Conservation (phyloP, 2,113 vertebrate species). For the Azemiops feae region DNA sequence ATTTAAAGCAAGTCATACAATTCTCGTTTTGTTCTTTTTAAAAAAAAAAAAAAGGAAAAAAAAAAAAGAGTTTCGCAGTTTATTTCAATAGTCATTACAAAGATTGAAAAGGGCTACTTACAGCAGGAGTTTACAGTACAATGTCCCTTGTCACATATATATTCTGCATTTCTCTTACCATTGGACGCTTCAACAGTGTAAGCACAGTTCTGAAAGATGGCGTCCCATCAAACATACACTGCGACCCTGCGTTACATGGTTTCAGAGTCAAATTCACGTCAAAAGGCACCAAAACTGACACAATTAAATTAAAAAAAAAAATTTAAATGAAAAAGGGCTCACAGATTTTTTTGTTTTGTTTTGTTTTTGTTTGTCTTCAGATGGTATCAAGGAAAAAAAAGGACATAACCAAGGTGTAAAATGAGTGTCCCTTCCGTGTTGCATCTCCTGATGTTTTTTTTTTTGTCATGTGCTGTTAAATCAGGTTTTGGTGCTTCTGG, state of each 20-base stretch:
- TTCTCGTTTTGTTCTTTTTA: constrained; percentile 41
- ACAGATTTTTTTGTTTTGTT: constrained; percentile 42
- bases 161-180: constrained; percentile 78
- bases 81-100: constrained; percentile 62
- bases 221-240: constrained; percentile 90
- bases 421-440: constrained; percentile 69
- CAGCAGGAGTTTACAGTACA: constrained; percentile 73
- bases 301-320: constrained; percentile 53
- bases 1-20: constrained; percentile 47
- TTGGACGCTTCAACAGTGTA: constrained; percentile 82
- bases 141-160: constrained; percentile 73
- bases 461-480: constrained; percentile 64
- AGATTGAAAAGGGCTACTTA: constrained; percentile 76
- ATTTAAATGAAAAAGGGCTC: constrained; percentile 48
- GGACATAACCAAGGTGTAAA: constrained; percentile 64
- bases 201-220: constrained; percentile 89
- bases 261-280: constrained; percentile 85
- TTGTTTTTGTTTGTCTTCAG: constrained; percentile 55
- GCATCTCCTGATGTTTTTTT: constrained; percentile 58
- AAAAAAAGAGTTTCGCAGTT: constrained; percentile 37
- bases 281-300: constrained; percentile 63
- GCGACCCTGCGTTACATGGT: constrained; percentile 96
- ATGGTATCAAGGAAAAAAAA: constrained; percentile 56
- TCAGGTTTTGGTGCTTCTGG: constrained; percentile 62
- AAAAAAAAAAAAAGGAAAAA: constrained; percentile 15